Conservation (phyloP, 1,140 invertebrate species). For the Ceratitis capitata region DNA sequence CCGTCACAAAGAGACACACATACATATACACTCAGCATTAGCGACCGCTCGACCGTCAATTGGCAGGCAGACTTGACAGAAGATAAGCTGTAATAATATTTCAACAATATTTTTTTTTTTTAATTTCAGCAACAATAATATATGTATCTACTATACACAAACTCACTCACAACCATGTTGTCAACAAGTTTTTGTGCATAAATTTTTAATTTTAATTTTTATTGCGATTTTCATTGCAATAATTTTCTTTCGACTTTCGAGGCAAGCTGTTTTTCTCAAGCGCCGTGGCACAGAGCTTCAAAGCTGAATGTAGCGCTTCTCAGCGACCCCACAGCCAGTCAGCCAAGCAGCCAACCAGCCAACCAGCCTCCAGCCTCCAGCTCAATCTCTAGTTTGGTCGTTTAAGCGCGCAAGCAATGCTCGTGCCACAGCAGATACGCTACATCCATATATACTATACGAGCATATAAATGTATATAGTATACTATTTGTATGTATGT, state of each 20-base stretch:
- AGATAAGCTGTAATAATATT: constrained; percentile 31
- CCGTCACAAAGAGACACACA: too few species aligned
- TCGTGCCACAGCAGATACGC: not conserved
- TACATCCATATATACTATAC: not conserved
- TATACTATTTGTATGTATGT: not conserved
- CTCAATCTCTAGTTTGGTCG: not conserved
- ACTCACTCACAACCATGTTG: not conserved
- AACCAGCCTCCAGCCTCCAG: not conserved
- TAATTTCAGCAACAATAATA: too few species aligned
- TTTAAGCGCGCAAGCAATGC: not conserved
- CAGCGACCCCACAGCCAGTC: not conserved
- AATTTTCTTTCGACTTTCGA: not conserved
- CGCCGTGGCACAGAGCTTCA: not conserved
- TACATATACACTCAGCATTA: too few species aligned
- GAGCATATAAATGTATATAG: not conserved
- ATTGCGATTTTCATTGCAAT: not conserved
- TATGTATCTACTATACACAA: not conserved
- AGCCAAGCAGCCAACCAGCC: not conserved
- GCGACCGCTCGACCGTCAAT: not conserved
- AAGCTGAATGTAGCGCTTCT: not conserved
- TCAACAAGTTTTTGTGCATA: not conserved
- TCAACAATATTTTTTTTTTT: not conserved
- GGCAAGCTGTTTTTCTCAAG: not conserved
- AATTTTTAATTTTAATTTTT: constrained; percentile 30
- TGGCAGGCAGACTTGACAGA: constrained; percentile 10